Percentiles rank a stretch among this genome's conserved stretches.
phyloP scores from a whole-genome alignment of 2,113 vertebrate genomes.

The Candoia aspera region DNA sequence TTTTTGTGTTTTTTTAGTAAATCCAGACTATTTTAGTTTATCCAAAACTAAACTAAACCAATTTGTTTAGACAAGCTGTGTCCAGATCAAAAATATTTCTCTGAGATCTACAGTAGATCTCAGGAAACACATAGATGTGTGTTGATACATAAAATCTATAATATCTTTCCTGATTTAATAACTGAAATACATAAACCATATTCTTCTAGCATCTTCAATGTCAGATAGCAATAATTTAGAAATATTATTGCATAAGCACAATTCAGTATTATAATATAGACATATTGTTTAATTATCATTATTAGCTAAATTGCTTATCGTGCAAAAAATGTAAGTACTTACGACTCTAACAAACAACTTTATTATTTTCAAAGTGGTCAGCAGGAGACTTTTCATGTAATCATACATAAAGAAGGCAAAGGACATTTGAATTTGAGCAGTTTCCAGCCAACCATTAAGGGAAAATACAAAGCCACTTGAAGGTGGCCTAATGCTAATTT shows the following conservation, averaged over 20 bases:
- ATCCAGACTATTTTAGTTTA: background rate
- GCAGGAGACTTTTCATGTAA: background rate
- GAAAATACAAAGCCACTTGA: constrained; percentile 54
- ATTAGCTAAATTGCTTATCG: background rate
- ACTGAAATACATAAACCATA: background rate
- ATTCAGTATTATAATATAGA: background rate
- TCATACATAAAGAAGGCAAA: constrained; percentile 20
- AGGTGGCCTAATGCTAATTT: constrained; percentile 62
- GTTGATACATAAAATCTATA: background rate
- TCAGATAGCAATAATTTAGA: background rate
- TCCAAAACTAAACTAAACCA: background rate
- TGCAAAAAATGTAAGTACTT: background rate
- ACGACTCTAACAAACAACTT: background rate
- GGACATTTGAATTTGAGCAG: constrained; percentile 41
- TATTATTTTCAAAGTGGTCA: background rate
- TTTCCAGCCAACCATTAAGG: constrained; percentile 40
- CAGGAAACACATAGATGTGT: too few relatives aligned
- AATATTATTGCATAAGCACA: background rate
- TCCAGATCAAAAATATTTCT: too few relatives aligned
- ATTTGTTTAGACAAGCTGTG: too few relatives aligned
- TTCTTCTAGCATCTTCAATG: background rate
- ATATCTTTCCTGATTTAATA: background rate
- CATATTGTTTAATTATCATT: background rate
- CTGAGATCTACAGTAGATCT: too few relatives aligned
- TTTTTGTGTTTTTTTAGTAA: too few relatives aligned